phyloP scores from a whole-genome alignment of 1,140 invertebrate genomes.

The Pectinophora gossypiella region DNA sequence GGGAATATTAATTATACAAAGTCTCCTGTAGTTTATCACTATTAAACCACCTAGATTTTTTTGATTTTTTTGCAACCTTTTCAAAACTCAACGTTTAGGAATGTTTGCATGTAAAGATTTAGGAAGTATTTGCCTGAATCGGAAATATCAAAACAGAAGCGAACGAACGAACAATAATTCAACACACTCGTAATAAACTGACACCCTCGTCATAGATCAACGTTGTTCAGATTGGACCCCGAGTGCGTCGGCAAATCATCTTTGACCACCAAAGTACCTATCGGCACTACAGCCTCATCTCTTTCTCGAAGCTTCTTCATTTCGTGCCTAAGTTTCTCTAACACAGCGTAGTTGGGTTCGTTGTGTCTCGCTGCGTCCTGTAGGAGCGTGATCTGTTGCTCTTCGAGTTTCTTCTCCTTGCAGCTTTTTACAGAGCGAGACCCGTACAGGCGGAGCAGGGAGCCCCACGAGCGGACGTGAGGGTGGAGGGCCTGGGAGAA shows the following conservation, averaged over 20 bases:
- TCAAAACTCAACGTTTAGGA: too few relatives aligned
- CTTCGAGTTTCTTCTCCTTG: constrained; percentile 95
- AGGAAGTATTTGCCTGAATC: too few relatives aligned
- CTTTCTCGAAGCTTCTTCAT: constrained; percentile 88
- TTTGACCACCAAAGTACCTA: constrained; percentile 82
- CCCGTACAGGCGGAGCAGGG: constrained; percentile 93
- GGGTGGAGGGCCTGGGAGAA: constrained; percentile 85
- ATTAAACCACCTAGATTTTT: too few relatives aligned
- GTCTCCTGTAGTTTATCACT: too few relatives aligned
- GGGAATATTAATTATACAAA: too few relatives aligned
- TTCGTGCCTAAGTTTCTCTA: constrained; percentile 92
- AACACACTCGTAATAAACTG: too few relatives aligned
- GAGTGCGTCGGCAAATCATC: constrained; percentile 82
- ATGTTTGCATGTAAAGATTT: too few relatives aligned
- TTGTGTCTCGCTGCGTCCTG: constrained; percentile 93
- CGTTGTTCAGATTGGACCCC: constrained; percentile 84
- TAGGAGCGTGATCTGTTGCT: constrained; percentile 94
- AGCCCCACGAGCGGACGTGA: constrained; percentile 96
- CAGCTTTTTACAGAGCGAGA: constrained; percentile 94
- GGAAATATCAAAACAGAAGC: too few relatives aligned
- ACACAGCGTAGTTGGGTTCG: constrained; percentile 94
- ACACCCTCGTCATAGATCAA: constrained; percentile 73
- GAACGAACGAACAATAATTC: too few relatives aligned
- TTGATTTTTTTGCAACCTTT: too few relatives aligned
- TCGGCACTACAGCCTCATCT: constrained; percentile 81